These are phyloP conservation scores for Cyprinodon brontotheroides DNA, from an alignment of 2,113 vertebrate species.

Conservation along the genomic window DNA sequence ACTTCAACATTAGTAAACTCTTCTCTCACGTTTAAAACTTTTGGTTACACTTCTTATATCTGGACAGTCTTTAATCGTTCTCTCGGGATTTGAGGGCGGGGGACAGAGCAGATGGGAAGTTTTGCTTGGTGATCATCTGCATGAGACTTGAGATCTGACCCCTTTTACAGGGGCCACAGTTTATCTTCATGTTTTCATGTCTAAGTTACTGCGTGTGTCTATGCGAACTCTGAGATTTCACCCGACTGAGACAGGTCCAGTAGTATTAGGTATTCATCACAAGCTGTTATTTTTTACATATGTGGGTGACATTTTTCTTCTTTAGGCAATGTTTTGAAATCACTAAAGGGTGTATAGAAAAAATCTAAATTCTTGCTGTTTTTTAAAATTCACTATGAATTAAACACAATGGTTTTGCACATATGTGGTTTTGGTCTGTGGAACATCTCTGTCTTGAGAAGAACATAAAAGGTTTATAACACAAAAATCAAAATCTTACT, in stretches of 20 bases:
- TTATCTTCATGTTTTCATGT: slow-evolving; percentile 57
- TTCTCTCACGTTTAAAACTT: slow-evolving; percentile 23
- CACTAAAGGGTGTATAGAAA: too few species aligned
- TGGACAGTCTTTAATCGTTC: slow-evolving; percentile 68
- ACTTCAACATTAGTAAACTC: slow-evolving; percentile 6
- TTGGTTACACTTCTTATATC: slow-evolving; percentile 59
- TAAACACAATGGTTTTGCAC: too few species aligned
- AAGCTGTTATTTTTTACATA: background rate
- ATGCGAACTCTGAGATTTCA: slow-evolving; percentile 25
- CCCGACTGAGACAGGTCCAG: background rate
- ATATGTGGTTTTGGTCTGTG: too few species aligned
- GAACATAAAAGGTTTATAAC: too few species aligned
- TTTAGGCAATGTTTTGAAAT: too few species aligned
- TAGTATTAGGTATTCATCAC: slow-evolving; percentile 11
- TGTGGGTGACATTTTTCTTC: too few species aligned
- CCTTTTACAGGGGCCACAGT: slow-evolving; percentile 58
- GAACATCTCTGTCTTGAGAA: too few species aligned
- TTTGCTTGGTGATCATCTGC: slow-evolving; percentile 58
- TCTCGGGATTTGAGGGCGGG: slow-evolving; percentile 48
- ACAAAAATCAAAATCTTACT: too few species aligned
- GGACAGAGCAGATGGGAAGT: slow-evolving; percentile 65
- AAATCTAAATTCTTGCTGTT: too few species aligned
- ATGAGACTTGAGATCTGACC: slow-evolving; percentile 59
- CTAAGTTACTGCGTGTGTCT: slow-evolving; percentile 28
- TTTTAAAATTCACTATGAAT: too few species aligned